Conservation (phyloP, 2,888 invertebrate species). For the Coelogynopora nodosa region DNA sequence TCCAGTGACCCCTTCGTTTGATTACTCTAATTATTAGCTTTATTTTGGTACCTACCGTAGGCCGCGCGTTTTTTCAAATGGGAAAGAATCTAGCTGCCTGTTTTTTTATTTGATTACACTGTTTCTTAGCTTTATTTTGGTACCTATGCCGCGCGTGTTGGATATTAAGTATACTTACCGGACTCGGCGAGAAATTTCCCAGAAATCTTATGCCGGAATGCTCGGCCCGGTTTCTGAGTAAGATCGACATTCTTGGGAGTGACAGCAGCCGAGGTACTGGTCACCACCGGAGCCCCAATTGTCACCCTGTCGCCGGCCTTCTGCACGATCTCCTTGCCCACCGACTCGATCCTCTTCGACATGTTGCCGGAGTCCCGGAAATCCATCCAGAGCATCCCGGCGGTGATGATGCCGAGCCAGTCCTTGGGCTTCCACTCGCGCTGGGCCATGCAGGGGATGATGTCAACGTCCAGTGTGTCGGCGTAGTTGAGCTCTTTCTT, state of each 20-base stretch:
- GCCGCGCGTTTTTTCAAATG: too few relatives aligned
- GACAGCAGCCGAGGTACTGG: background rate
- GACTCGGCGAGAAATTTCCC: conserved; percentile 35
- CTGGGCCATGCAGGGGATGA: conserved; percentile 40
- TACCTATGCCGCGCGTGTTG: too few relatives aligned
- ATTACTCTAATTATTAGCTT: too few relatives aligned
- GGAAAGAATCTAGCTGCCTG: too few relatives aligned
- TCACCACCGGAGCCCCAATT: background rate
- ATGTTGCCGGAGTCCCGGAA: conserved; percentile 37
- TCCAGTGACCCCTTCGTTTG: too few relatives aligned
- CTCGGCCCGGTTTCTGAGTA: background rate
- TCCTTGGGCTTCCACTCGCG: conserved; percentile 38
- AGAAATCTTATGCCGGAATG: background rate
- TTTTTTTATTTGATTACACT: too few relatives aligned
- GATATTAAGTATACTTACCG: too few relatives aligned
- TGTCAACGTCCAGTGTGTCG: conserved; percentile 33
- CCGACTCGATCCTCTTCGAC: conserved; percentile 39
- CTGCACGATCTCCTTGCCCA: conserved; percentile 41
- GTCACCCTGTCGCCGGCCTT: conserved; percentile 23
- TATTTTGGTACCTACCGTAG: too few relatives aligned
- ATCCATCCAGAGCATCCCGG: conserved; percentile 45
- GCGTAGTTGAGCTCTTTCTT: conserved; percentile 45
- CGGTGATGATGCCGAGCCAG: conserved; percentile 45
- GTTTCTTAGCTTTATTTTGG: too few relatives aligned
- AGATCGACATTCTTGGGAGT: conserved; percentile 29